These are phyloP conservation scores for Ageneiosus marmoratus DNA, from an alignment of 2,113 vertebrate genomes.

Conservation along the genomic window DNA sequence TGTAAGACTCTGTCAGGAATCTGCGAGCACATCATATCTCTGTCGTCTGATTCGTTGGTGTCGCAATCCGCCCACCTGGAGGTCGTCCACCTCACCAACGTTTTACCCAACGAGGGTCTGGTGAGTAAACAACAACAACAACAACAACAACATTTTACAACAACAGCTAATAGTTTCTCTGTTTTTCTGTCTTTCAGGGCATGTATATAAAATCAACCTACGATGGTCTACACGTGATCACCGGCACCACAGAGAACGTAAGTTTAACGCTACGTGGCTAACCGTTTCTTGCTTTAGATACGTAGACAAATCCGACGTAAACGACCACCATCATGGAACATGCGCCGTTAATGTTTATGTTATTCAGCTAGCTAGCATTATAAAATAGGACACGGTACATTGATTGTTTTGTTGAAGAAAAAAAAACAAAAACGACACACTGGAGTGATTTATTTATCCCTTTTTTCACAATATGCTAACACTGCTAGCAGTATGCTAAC, in stretches of 20 bases:
- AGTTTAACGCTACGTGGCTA: constrained; percentile 46
- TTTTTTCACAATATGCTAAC: no score
- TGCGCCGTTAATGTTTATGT: no score
- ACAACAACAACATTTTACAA: neutral
- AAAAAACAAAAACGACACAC: no score
- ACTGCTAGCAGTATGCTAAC: no score
- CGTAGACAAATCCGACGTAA: no score
- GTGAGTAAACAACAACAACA: constrained; percentile 68
- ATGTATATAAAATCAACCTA: constrained; percentile 84
- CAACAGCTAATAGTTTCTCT: constrained; percentile 15
- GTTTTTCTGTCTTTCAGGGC: constrained; percentile 64
- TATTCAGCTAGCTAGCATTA: neutral
- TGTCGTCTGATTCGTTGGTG: constrained; percentile 80
- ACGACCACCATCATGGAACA: no score
- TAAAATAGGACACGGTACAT: no score
- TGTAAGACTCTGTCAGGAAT: constrained; percentile 84
- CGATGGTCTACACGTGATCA: constrained; percentile 79
- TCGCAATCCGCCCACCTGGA: constrained; percentile 78
- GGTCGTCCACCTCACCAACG: constrained; percentile 73
- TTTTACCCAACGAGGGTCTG: constrained; percentile 78
- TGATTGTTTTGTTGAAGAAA: no score
- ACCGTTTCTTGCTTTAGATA: no score
- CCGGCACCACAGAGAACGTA: constrained; percentile 82
- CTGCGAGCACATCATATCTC: constrained; percentile 82
- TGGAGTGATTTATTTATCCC: no score